phyloP scores from a whole-genome alignment of 2,888 invertebrate species.

The Leptarthrus brevirostris region DNA sequence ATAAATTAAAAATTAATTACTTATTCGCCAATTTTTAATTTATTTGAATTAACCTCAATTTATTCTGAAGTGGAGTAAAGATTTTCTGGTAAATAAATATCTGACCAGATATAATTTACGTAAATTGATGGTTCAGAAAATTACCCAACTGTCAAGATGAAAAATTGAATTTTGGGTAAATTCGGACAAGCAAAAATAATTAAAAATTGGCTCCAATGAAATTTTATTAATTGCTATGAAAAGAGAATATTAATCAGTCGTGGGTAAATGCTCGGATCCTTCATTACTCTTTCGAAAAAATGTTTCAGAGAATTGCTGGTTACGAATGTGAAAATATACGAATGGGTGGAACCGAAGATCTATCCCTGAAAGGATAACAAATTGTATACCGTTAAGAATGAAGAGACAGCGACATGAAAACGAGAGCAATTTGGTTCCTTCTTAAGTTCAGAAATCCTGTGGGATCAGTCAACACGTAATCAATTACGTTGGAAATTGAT shows the following conservation, averaged over 20 bases:
- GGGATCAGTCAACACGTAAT: conserved; percentile 55
- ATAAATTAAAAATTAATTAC: too few relatives aligned
- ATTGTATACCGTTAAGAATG: conserved; percentile 38
- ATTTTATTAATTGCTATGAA: conserved; percentile 31
- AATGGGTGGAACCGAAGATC: neutral
- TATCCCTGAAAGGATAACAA: conserved; percentile 37
- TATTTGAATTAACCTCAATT: conserved; percentile 25
- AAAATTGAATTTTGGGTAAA: neutral
- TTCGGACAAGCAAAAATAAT: conserved; percentile 32
- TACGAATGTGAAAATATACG: conserved; percentile 4
- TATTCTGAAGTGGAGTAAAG: conserved; percentile 3
- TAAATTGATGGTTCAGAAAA: conserved; percentile 27
- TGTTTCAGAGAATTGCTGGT: neutral
- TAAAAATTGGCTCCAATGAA: conserved; percentile 40
- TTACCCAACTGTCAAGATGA: conserved; percentile 32
- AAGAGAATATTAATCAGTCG: conserved; percentile 30
- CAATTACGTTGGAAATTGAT: conserved; percentile 55
- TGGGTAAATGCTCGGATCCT: neutral
- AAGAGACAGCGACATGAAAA: conserved; percentile 45
- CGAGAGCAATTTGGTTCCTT: conserved; percentile 15
- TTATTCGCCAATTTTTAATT: conserved; percentile 19
- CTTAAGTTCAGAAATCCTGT: conserved; percentile 47
- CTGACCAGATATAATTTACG: conserved; percentile 21
- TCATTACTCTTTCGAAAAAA: conserved; percentile 21
- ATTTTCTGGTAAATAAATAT: conserved; percentile 33